Percentiles rank a stretch among this genome's conserved stretches.
Conservation (phyloP, 2,888 invertebrate genomes). For the Entomobrya proxima region DNA sequence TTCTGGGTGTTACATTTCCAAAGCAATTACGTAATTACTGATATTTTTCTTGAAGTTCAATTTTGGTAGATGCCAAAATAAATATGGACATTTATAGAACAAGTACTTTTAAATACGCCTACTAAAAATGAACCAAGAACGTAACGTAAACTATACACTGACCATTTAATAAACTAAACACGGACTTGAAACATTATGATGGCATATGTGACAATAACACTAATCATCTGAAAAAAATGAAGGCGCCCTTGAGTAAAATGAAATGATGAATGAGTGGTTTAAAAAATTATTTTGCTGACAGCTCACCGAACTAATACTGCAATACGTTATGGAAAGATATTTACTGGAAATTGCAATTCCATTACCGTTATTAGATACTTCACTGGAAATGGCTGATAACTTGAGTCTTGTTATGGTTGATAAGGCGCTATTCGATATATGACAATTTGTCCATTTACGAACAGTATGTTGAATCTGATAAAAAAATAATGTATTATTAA, state of each 20-base stretch:
- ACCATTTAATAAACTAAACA: too few species aligned
- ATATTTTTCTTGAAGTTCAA: too few species aligned
- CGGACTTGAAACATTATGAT: background rate
- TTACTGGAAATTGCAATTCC: background rate
- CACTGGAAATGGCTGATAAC: background rate
- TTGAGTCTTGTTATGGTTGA: background rate
- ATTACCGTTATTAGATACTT: background rate
- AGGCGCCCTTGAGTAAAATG: background rate
- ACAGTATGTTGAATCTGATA: background rate
- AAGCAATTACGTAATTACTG: too few species aligned
- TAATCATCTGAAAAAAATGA: background rate
- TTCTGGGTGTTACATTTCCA: too few species aligned
- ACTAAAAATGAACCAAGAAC: too few species aligned
- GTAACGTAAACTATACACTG: too few species aligned
- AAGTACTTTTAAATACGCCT: too few species aligned
- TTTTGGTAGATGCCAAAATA: too few species aligned
- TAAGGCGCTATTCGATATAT: background rate
- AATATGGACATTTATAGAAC: too few species aligned
- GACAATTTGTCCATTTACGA: background rate
- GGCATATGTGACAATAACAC: constrained; percentile 17
- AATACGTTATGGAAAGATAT: background rate
- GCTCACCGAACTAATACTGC: background rate
- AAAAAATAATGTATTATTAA: background rate
- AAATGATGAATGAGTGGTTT: too few species aligned
- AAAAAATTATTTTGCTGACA: background rate